Percentiles rank a stretch among this genome's conserved stretches.
These are phyloP conservation scores for Prochilodus magdalenae DNA, from an alignment of 2,113 vertebrate species.

Conservation along the genomic window DNA sequence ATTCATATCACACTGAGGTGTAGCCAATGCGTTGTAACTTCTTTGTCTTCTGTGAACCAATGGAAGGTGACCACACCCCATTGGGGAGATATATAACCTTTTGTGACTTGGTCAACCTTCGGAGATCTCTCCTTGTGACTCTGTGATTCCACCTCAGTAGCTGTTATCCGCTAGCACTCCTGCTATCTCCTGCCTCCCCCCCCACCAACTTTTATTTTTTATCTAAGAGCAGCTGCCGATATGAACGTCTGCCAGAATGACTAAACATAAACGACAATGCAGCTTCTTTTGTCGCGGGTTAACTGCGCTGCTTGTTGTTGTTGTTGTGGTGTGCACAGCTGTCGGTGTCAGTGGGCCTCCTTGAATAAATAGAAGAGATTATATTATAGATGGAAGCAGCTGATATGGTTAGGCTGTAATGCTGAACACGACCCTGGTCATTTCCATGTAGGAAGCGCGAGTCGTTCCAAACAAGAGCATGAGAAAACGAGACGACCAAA, in stretches of 20 bases:
- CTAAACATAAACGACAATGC: conserved; percentile 26
- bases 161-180: too few relatives aligned
- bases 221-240: conserved; percentile 6
- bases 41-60: too few relatives aligned
- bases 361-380: conserved; percentile 19
- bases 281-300: conserved; percentile 11
- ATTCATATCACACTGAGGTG: too few relatives aligned
- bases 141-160: too few relatives aligned
- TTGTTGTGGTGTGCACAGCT: conserved; percentile 34
- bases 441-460: conserved; percentile 1
- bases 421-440: conserved; percentile 5
- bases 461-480: background rate
- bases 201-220: conserved; percentile 8
- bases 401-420: conserved; percentile 21
- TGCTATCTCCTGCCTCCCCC: too few relatives aligned
- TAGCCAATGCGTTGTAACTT: too few relatives aligned
- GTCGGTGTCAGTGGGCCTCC: conserved; percentile 14
- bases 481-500: background rate
- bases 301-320: conserved; percentile 22
- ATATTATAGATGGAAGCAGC: conserved; percentile 29
- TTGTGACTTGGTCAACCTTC: too few relatives aligned
- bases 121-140: too few relatives aligned
- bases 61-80: too few relatives aligned
- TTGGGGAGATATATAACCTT: too few relatives aligned
- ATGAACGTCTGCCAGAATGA: conserved; percentile 8